Base-by-base conservation (phyloP, 2,888 invertebrate species). In the Melanchra persicariae region DNA sequence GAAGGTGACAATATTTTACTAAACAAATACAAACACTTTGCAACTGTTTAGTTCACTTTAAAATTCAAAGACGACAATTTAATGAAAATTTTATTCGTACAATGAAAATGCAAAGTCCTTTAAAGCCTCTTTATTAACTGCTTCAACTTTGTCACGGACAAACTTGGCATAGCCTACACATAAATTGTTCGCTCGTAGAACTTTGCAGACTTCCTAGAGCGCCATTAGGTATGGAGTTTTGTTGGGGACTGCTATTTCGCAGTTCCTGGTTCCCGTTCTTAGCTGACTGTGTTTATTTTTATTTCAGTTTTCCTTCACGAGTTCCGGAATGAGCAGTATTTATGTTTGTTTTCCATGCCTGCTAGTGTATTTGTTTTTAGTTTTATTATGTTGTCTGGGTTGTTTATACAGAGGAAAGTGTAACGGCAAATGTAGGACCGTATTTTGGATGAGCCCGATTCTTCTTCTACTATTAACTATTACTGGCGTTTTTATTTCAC, bases 171-270 rank as follows among this genome's bases (percentile, higher is more conserved):
- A 70, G 86, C 87, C 85, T 90, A 89, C 88, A 87, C 84, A 86
- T 86, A 87, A 88, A 88, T 88, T 89, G 79, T 85, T 87, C 70
- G 72, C 85, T 87, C 79, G 79, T 85, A 84, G 78, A 92, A 92
- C 90, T 93, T 92, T 71, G 87, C 90, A 92, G 93, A 92, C 87
- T 88, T 88, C 77, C 82, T 62, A 73, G 71, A 70, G 78, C 74
- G 64, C 79, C 71, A 84, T 88, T 88, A 89, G 87, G 83, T 70
- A 85, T 85, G 80, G 77, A 75, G 77, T 83, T 80, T 84, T 74
- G 85, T 83, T 84, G 80, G 73, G 62, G 65, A 81, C 71, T 71
- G 52, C 84, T 59, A 74, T 84, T 75, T 70, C 58, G 22, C 72
- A 64, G 79, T 75, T 71, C 70, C 71, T 54, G 49, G 59, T 66